Percentiles rank a stretch among this genome's conserved stretches.
Conservation (phyloP, 2,797 vertebrate species). For the Denticeps clupeoides region DNA sequence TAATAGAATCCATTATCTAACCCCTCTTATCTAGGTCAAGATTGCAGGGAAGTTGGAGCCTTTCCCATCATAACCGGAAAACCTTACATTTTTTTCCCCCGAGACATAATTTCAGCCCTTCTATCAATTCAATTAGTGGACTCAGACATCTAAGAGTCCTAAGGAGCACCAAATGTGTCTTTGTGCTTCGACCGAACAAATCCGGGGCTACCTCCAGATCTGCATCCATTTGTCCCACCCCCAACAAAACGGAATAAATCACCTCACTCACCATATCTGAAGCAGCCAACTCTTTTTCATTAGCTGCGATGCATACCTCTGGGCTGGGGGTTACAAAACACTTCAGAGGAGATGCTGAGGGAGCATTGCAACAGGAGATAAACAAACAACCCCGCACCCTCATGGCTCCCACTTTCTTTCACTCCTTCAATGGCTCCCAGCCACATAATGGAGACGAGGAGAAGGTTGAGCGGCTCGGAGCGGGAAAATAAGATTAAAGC, state of each 20-base stretch:
- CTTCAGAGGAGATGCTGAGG: conserved; percentile 7
- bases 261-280: conserved; percentile 9
- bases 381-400: conserved; percentile 19
- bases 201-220: conserved; percentile 13
- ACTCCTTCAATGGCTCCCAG: conserved; percentile 7
- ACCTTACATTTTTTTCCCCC: no score
- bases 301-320: conserved; percentile 17
- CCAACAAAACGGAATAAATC: conserved; percentile 27
- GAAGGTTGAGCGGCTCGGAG: no score
- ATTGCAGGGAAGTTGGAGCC: no score
- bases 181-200: conserved; percentile 7
- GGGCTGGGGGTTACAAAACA: conserved; percentile 17
- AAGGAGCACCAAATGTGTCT: no score
- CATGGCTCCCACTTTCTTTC: conserved; percentile 5
- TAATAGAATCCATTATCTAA: no score
- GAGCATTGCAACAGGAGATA: conserved; percentile 4
- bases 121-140: no score
- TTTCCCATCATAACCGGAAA: no score
- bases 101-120: no score
- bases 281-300: conserved; percentile 15
- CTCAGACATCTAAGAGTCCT: no score
- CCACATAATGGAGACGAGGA: conserved; percentile 4
- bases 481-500: no score
- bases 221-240: conserved; percentile 15
- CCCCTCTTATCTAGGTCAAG: no score